phyloP scores from a whole-genome alignment of 2,888 invertebrate genomes.

The Rotaria macrura region DNA sequence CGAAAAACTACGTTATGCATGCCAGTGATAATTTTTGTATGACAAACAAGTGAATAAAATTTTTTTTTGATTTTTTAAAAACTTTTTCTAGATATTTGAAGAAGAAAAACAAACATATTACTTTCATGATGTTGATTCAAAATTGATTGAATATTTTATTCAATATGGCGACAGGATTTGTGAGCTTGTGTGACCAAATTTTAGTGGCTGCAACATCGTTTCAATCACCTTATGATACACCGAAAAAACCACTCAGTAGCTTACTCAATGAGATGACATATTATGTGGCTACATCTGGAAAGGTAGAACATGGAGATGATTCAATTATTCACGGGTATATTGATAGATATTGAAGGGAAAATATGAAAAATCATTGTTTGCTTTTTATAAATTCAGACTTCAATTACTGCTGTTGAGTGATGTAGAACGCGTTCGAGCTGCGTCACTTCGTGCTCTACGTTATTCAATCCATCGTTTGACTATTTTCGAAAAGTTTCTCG shows the following conservation, averaged over 20 bases:
- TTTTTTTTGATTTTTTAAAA: no score
- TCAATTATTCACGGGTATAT: neutral
- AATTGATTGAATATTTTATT: neutral
- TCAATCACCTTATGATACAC: neutral
- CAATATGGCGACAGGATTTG: neutral
- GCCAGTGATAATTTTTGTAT: neutral
- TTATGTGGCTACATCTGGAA: neutral
- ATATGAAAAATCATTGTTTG: neutral
- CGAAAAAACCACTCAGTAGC: neutral
- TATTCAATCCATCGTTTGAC: constrained; percentile 68
- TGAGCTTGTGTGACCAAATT: neutral
- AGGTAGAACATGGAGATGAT: neutral
- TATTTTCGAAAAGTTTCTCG: constrained; percentile 68
- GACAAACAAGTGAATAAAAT: neutral
- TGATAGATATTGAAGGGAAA: neutral
- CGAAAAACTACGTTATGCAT: neutral
- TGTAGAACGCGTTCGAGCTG: constrained; percentile 76
- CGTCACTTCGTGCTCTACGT: constrained; percentile 72
- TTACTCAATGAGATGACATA: neutral
- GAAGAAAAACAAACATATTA: neutral
- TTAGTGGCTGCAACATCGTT: neutral
- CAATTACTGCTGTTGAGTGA: constrained; percentile 73
- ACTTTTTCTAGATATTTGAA: neutral
- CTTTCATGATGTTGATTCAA: neutral
- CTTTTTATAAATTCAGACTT: constrained; percentile 62